phyloP scores from a whole-genome alignment of 2,797 vertebrate species.

The Paratrypauchen microcephalus region DNA sequence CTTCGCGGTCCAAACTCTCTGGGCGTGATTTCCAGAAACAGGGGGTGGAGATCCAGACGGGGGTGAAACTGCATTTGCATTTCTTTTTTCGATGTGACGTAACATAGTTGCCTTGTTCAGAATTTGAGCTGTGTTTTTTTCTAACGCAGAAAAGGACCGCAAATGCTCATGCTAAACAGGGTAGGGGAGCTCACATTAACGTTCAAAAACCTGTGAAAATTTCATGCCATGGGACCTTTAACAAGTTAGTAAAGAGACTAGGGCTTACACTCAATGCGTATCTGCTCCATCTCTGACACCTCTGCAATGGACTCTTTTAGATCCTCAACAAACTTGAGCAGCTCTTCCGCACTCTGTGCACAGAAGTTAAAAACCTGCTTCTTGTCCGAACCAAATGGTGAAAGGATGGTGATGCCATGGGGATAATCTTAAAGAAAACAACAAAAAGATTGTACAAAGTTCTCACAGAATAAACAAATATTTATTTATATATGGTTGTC shows the following conservation, averaged over 20 bases:
- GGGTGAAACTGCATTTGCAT: too few species aligned
- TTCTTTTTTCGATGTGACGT: too few species aligned
- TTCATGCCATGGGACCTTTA: too few species aligned
- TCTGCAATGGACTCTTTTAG: slow-evolving; percentile 97
- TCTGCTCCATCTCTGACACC: slow-evolving; percentile 98
- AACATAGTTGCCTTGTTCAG: too few species aligned
- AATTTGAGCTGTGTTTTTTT: too few species aligned
- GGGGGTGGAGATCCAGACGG: too few species aligned
- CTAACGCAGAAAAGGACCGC: too few species aligned
- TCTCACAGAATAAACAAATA: not conserved
- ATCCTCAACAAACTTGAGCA: slow-evolving; percentile 97
- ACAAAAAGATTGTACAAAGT: not conserved
- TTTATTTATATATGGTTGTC: not conserved
- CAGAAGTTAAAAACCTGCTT: slow-evolving; percentile 96
- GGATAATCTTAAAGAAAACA: slow-evolving; percentile 83
- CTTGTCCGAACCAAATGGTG: slow-evolving; percentile 93
- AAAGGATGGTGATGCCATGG: slow-evolving; percentile 94
- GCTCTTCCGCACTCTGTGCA: slow-evolving; percentile 92
- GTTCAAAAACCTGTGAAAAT: too few species aligned
- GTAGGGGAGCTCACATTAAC: too few species aligned
- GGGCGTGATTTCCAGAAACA: too few species aligned
- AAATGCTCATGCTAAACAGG: too few species aligned
- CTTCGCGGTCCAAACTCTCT: too few species aligned
- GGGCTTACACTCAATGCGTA: slow-evolving; percentile 94
- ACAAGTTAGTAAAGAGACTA: not conserved